Evolutionary conservation across 2,888 invertebrate genomes (phyloP).

Genomic region (Pemphredon lugubris): DNA sequence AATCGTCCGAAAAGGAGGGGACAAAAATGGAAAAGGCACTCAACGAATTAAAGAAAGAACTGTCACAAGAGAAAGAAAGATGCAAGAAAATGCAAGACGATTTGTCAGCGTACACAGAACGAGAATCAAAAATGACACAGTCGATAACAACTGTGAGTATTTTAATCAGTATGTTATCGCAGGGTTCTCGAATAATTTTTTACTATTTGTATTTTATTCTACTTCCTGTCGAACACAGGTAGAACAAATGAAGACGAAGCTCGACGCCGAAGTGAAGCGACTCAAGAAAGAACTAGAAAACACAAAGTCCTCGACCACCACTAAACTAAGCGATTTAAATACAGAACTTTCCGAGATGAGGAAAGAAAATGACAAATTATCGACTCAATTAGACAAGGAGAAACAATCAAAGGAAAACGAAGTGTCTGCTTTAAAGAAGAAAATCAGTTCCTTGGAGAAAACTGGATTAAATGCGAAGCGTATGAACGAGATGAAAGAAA

Average conservation of each 20-base stretch:
- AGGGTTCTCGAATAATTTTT: not conserved
- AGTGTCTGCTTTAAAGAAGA: constrained; percentile 88
- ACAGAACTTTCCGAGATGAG: constrained; percentile 82
- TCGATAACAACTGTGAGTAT: constrained; percentile 73
- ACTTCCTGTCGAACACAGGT: constrained; percentile 82
- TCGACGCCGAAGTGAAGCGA: constrained; percentile 84
- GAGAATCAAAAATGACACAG: constrained; percentile 74
- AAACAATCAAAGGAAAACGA: constrained; percentile 90
- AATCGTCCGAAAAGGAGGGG: constrained; percentile 81
- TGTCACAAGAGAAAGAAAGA: constrained; percentile 84
- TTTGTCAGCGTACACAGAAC: constrained; percentile 70
- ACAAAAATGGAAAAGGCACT: constrained; percentile 85
- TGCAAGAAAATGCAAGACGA: constrained; percentile 85
- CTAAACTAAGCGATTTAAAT: constrained; percentile 82
- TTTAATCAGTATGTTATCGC: not conserved
- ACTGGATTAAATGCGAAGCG: constrained; percentile 85
- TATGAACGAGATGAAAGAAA: constrained; percentile 86
- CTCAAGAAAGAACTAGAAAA: constrained; percentile 84
- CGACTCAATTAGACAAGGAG: constrained; percentile 87
- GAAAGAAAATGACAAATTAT: constrained; percentile 85
- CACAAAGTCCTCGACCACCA: constrained; percentile 78
- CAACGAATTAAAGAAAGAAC: constrained; percentile 83
- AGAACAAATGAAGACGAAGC: constrained; percentile 83
- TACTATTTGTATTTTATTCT: not conserved
- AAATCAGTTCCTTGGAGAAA: constrained; percentile 86